Evolutionary conservation across 2,888 invertebrate genomes (phyloP), one percentile per base, ranked within the genome.

Genomic region (Torymus tubicola): DNA sequence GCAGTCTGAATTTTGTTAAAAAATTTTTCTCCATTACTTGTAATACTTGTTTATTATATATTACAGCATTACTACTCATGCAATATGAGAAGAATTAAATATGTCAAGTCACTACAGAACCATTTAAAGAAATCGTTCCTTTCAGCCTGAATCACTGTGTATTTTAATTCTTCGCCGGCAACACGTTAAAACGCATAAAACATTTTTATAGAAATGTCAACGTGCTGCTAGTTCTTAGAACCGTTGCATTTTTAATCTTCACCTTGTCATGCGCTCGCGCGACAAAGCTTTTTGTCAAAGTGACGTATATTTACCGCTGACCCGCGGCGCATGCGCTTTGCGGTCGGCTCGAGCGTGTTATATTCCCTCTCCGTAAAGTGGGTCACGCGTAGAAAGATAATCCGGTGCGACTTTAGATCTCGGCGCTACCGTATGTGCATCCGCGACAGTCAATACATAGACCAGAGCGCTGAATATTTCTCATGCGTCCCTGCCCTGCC

Each of bases 201-300:
- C 60, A 0, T 53, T 50, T 18, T 50, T 57, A 21, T 42, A 50
- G 31, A 31, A 31, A 42, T 3, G 18, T 10, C 42, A 8, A 52
- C 14, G n/a, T 55, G 55, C 2, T 2, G 63, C 18, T 31, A 31
- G n/a, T 78, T 78, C 71, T 71, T 18, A 12, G 71, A 71, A 71
- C 53, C 53, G 21, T 65, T 71, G 65, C 21, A 78, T 78, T 58
- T 60, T 65, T 52, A 67, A 71, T 78, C n/a, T 65, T 21, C 31
- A 65, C 78, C 78, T 78, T 52, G 55, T 31, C 21, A 31, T 24
- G 18, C 12, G 1, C 12, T 42, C 11, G 50, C 50, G 31, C 31
- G 31, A 14, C 21, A 55, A 50, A 69, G 31, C 52, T 52, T 74
- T 77, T 64, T 65, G 55, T 70, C 58, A 64, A 58, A 64, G 21